Base-by-base conservation (phyloP, 2,888 invertebrate species). In the Diarsia brunnea region DNA sequence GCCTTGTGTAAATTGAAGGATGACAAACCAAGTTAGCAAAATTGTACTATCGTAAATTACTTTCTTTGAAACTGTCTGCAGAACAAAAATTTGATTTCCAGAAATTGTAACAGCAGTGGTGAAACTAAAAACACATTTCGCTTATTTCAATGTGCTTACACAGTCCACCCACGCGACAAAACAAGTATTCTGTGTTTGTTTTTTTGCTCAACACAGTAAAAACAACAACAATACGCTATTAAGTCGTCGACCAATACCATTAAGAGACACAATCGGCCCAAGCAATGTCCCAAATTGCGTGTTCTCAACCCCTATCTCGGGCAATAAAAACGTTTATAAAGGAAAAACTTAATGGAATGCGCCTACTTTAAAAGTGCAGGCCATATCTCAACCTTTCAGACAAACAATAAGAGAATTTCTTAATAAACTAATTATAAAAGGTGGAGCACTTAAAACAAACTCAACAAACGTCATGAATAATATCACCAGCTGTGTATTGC, bases 401-500 rank as follows among this genome's bases (percentile, higher is more conserved):
- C 60, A 79, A 89, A 87, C 89, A 89, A 90, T 86, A 84, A 91
- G 91, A 92, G 89, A 93, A 92, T 92, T 92, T 91, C 91, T 92
- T 92, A 91, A 90, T 91, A 91, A 92, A 90, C 91, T 93, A 94
- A 93, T 93, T 94, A 93, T 93, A 91, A 94, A 92, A 93, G 93
- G 93, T 92, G 88, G 72, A 89, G 90, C 91, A 92, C 92, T 94
- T 93, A 94, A 93, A 94, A 93, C 93, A 94, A 95, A 95, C 93
- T 94, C 92, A 92, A 93, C 92, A 93, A 93, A 91, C 91, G 92
- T 93, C 92, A 94, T 95, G 94, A 95, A 95, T 95, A 94, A 95
- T 94, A 94, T 94, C 94, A 93, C 93, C 94, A 91, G 93, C 94
- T 95, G 95, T 93, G 95, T 93, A 95, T 94, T 94, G 94, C 93